Evolutionary conservation across 2,888 invertebrate genomes (phyloP).

Genomic region (Ormyrus pomaceus): DNA sequence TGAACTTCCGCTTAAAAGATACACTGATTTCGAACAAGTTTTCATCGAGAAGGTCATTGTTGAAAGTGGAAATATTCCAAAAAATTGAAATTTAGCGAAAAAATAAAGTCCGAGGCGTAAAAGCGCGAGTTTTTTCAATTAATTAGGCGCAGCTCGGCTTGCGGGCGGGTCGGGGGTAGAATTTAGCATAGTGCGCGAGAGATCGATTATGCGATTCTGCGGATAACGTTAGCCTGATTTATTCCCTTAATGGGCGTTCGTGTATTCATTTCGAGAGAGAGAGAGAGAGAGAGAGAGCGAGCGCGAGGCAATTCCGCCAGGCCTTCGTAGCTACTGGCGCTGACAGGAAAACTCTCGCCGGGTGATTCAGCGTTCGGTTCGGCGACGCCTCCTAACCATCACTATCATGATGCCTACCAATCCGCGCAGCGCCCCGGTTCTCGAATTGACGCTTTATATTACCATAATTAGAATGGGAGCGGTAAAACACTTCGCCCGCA

Average conservation of each 20-base stretch:
- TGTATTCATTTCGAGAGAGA: slow-evolving; percentile 71
- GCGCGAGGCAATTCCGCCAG: slow-evolving; percentile 71
- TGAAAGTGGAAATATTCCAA: too few relatives aligned
- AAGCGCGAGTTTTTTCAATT: slow-evolving; percentile 35
- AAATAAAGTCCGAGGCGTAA: neutral
- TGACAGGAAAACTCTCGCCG: slow-evolving; percentile 76
- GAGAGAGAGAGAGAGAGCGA: slow-evolving; percentile 31
- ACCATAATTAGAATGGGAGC: slow-evolving; percentile 53
- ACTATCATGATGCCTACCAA: slow-evolving; percentile 67
- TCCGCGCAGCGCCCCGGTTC: slow-evolving; percentile 56
- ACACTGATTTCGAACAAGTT: too few relatives aligned
- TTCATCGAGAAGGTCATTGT: too few relatives aligned
- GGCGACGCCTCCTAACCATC: slow-evolving; percentile 74
- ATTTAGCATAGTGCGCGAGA: slow-evolving; percentile 63
- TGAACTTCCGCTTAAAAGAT: too few relatives aligned
- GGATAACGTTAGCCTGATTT: slow-evolving; percentile 75
- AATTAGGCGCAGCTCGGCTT: slow-evolving; percentile 18
- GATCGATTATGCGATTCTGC: slow-evolving; percentile 74
- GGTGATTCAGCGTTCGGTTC: slow-evolving; percentile 75
- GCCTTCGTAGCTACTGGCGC: slow-evolving; percentile 70
- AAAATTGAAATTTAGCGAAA: neutral
- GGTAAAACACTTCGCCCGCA: slow-evolving; percentile 44
- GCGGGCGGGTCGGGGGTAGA: slow-evolving; percentile 17
- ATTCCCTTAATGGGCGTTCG: slow-evolving; percentile 76
- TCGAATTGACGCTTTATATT: slow-evolving; percentile 59